A percentile compares a stretch with the other conserved stretches of the same genome.
phyloP scores from a whole-genome alignment of 2,113 vertebrate species.

The Malurus cyaneus region DNA sequence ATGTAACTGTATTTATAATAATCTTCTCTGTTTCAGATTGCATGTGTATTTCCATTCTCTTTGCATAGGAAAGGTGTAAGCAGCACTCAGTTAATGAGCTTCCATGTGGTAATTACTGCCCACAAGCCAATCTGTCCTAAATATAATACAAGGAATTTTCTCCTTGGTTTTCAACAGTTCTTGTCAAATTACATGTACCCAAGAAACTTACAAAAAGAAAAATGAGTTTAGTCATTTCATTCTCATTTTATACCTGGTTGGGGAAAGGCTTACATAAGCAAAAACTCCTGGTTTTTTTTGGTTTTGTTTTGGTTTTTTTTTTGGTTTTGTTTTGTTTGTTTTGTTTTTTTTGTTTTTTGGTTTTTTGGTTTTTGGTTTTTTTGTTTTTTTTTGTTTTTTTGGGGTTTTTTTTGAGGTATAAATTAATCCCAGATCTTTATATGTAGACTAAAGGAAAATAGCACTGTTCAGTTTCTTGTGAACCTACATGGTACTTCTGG shows the following conservation, averaged over 20 bases:
- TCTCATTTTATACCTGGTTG: neutral
- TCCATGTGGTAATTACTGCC: neutral
- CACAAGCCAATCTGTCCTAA: neutral
- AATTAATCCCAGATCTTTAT: neutral
- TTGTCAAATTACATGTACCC: neutral
- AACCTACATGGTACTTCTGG: neutral
- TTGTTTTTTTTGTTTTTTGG: too few species aligned
- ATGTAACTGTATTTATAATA: neutral
- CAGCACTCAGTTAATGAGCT: neutral
- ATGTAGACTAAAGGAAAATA: neutral
- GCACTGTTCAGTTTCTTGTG: neutral
- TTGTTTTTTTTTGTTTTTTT: too few species aligned
- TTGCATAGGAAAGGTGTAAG: neutral
- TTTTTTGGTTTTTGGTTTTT: too few species aligned
- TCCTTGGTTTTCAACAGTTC: neutral
- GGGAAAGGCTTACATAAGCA: neutral
- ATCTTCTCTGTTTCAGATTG: neutral
- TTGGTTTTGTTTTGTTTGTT: too few species aligned
- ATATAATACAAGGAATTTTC: neutral
- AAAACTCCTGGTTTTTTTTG: neutral
- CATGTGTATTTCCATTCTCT: neutral
- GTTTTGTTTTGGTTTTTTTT: too few species aligned
- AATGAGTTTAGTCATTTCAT: neutral
- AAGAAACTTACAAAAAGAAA: neutral
- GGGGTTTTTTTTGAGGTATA: neutral